These are phyloP conservation scores for Brevipalpus yothersi DNA, from an alignment of 1,140 invertebrate species.

Conservation along the genomic window DNA sequence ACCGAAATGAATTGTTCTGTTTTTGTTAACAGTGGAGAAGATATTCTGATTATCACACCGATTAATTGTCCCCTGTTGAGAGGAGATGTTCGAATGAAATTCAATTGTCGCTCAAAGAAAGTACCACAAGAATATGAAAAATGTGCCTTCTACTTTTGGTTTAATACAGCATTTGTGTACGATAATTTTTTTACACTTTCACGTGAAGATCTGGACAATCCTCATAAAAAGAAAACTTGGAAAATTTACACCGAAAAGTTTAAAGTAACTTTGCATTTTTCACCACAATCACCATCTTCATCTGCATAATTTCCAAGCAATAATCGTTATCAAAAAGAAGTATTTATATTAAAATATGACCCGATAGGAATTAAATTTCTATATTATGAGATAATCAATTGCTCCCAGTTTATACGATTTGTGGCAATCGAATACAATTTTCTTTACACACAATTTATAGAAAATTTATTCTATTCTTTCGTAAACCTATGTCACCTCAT, in stretches of 20 bases:
- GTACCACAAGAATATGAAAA: slow-evolving; percentile 28
- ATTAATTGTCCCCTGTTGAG: slow-evolving; percentile 19
- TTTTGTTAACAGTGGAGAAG: slow-evolving; percentile 16
- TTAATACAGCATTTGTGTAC: slow-evolving; percentile 27
- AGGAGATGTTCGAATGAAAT: slow-evolving; percentile 24
- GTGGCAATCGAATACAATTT: too few species aligned
- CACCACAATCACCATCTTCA: background rate
- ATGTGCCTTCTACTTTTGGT: slow-evolving; percentile 31
- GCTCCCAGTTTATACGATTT: too few species aligned
- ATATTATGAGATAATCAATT: too few species aligned
- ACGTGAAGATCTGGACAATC: slow-evolving; percentile 27
- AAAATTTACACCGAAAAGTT: slow-evolving; percentile 22
- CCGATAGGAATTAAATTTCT: too few species aligned
- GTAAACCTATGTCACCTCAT: too few species aligned
- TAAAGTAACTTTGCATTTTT: slow-evolving; percentile 12
- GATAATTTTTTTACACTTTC: slow-evolving; percentile 21
- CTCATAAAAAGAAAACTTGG: slow-evolving; percentile 27
- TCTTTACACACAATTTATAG: too few species aligned
- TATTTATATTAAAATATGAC: too few species aligned
- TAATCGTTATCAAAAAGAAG: too few species aligned
- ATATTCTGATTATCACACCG: slow-evolving; percentile 18
- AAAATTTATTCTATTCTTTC: too few species aligned
- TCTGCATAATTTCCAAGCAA: too few species aligned
- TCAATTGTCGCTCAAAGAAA: slow-evolving; percentile 19
- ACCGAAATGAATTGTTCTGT: slow-evolving; percentile 8